Conservation (phyloP, 2,888 invertebrate genomes). For the Aphodius sticticus region DNA sequence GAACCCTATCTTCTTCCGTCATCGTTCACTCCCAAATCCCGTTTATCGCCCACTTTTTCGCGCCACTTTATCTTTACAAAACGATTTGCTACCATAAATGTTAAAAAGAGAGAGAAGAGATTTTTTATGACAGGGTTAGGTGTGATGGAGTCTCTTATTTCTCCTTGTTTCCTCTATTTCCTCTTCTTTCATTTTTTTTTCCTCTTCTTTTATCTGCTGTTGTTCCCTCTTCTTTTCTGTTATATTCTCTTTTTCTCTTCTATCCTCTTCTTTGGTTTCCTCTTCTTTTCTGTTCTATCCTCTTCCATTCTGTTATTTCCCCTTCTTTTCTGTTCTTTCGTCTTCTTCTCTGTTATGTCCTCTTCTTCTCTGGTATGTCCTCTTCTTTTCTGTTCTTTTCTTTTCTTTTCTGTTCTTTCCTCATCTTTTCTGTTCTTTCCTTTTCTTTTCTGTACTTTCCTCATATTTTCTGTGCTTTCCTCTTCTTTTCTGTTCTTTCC, state of each 20-base stretch:
- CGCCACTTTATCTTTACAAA: too few relatives aligned
- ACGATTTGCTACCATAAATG: background rate
- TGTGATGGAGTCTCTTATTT: background rate
- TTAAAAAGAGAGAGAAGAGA: background rate
- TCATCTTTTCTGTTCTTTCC: background rate
- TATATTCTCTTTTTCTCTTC: background rate
- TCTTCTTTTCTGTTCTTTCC: background rate
- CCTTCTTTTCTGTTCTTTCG: too few relatives aligned
- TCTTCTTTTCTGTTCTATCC: too few relatives aligned
- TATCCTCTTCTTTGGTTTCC: too few relatives aligned
- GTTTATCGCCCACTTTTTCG: background rate
- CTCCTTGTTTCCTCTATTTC: background rate
- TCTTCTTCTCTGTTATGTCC: background rate
- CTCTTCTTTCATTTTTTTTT: background rate
- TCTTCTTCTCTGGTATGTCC: too few relatives aligned
- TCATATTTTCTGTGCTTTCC: background rate
- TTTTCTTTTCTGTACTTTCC: background rate
- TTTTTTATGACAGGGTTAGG: slow-evolving; percentile 6
- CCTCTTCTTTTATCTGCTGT: background rate
- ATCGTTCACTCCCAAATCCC: background rate
- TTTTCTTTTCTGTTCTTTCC: background rate
- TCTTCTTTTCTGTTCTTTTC: too few relatives aligned
- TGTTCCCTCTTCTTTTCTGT: background rate
- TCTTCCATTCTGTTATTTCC: too few relatives aligned
- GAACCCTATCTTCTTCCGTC: background rate